Conservation (phyloP, 2,888 invertebrate species). For the Luperina testacea region DNA sequence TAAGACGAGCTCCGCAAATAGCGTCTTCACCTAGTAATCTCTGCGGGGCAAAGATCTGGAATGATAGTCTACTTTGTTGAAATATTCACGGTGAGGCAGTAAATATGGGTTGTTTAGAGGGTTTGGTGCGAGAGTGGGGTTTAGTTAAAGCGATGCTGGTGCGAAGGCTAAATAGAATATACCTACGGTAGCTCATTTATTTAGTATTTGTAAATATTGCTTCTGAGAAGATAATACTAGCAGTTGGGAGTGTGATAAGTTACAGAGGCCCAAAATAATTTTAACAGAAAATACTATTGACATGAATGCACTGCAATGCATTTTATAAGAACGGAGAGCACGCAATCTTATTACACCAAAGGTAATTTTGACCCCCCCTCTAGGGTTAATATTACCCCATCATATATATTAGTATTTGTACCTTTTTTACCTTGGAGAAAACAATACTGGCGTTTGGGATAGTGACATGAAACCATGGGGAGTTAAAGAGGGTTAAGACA, state of each 20-base stretch:
- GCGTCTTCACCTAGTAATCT: constrained; percentile 46
- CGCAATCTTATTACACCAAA: too few relatives aligned
- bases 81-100: constrained; percentile 28
- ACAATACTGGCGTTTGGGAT: background rate
- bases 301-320: background rate
- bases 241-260: background rate
- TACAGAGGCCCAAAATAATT: too few relatives aligned
- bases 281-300: background rate
- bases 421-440: too few relatives aligned
- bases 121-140: background rate
- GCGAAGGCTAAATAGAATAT: background rate
- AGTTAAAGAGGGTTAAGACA: background rate
- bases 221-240: background rate
- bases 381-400: too few relatives aligned
- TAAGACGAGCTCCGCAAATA: constrained; percentile 52
- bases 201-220: background rate
- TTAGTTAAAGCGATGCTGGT: background rate
- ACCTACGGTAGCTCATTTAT: background rate
- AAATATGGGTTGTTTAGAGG: constrained; percentile 36
- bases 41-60: constrained; percentile 46
- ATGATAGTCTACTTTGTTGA: constrained; percentile 45
- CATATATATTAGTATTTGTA: too few relatives aligned
- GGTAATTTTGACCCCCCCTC: background rate
- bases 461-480: background rate
- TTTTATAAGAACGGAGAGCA: background rate